Evolutionary conservation across 2,113 vertebrate genomes (phyloP).

Genomic region (Sinocyclocheilus anophthalmus): DNA sequence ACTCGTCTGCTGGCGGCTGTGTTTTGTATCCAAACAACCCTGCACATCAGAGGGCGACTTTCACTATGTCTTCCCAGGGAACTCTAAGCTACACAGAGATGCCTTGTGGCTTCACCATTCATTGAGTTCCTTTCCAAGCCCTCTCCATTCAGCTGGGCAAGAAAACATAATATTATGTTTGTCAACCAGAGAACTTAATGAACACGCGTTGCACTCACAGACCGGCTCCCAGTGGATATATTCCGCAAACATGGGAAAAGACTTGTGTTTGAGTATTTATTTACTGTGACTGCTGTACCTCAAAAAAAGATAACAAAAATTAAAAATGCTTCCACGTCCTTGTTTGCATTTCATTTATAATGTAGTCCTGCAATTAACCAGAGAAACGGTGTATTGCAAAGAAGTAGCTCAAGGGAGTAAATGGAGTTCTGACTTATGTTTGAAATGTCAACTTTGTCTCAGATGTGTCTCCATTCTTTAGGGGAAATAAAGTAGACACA

Average conservation of each 20-base stretch:
- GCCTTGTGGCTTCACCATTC: conserved; percentile 64
- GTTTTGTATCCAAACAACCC: conserved; percentile 76
- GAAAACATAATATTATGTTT: conserved; percentile 79
- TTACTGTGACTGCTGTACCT: conserved; percentile 37
- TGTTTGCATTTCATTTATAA: neutral
- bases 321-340: neutral
- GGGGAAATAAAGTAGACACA: neutral
- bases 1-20: conserved; percentile 58
- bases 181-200: conserved; percentile 66
- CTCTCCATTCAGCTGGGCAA: conserved; percentile 55
- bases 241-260: conserved; percentile 57
- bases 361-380: neutral
- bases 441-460: neutral
- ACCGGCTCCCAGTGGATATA: conserved; percentile 63
- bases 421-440: neutral
- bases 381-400: neutral
- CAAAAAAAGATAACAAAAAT: neutral
- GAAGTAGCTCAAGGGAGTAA: too few relatives aligned
- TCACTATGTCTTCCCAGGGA: conserved; percentile 64
- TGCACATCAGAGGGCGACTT: conserved; percentile 68
- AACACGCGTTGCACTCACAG: conserved; percentile 61
- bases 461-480: neutral
- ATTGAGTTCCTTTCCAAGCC: conserved; percentile 48
- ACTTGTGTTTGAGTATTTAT: conserved; percentile 20
- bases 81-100: conserved; percentile 66